Conservation (phyloP, 2,113 vertebrate species). For the Mesoclemmys tuberculata region DNA sequence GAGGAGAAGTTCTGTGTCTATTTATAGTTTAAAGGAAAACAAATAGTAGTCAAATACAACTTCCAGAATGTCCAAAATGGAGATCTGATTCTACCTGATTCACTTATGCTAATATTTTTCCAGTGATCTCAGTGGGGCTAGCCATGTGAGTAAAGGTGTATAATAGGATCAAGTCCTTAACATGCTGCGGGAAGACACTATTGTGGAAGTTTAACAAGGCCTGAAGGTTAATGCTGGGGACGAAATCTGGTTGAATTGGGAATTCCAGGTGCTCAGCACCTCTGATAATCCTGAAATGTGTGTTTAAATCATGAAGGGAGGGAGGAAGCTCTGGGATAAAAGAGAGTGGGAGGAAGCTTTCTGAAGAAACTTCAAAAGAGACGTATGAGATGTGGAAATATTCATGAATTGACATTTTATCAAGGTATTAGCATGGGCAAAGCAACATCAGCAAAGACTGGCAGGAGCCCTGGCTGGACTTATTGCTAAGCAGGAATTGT, state of each 20-base stretch:
- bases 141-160: neutral
- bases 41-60: neutral
- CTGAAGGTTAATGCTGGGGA: neutral
- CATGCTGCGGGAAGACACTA: neutral
- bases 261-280: neutral
- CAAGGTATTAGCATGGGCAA: constrained; percentile 95
- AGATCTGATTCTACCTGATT: neutral
- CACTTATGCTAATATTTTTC: neutral
- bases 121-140: neutral
- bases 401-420: constrained; percentile 22
- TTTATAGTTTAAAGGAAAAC: neutral
- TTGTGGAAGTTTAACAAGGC: neutral
- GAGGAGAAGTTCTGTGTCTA: neutral
- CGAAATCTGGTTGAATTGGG: neutral
- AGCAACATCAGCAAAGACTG: constrained; percentile 94
- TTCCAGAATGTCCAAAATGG: neutral
- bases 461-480: constrained; percentile 88
- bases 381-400: neutral
- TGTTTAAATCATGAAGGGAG: neutral
- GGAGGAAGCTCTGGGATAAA: neutral
- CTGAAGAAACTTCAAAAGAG: neutral
- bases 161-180: neutral
- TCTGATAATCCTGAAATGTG: neutral
- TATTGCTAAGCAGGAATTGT: constrained; percentile 90
- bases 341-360: neutral